A percentile compares a stretch with the other conserved stretches of the same genome.
Conservation (phyloP, 2,797 vertebrate species). For the Rhincodon typus region DNA sequence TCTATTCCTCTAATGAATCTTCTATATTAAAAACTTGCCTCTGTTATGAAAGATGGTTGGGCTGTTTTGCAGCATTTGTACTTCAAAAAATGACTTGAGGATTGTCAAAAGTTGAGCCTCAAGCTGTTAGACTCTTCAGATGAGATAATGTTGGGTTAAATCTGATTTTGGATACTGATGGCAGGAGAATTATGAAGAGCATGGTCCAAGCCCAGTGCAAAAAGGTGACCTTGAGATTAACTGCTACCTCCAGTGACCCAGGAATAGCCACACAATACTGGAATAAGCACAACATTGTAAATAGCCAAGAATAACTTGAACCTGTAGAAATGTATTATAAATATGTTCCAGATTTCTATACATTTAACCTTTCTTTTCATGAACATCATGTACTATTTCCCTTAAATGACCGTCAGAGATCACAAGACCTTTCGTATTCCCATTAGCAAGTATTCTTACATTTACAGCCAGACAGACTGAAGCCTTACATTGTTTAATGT, state of each 20-base stretch:
- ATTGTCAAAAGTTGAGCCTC: not conserved
- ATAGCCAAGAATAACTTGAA: not conserved
- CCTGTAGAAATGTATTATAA: not conserved
- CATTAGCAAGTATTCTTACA: not conserved
- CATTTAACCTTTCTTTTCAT: not conserved
- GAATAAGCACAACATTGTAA: not conserved
- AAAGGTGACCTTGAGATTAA: not conserved
- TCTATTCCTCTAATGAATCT: no score
- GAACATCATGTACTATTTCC: not conserved
- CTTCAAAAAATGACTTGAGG: not conserved
- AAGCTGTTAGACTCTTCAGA: not conserved
- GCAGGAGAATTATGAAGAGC: not conserved
- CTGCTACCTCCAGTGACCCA: not conserved
- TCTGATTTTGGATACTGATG: not conserved
- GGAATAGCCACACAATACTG: not conserved
- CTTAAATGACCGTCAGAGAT: not conserved
- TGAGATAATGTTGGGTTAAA: not conserved
- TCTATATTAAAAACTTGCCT: not conserved
- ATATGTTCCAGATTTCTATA: not conserved
- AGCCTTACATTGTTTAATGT: not conserved
- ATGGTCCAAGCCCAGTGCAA: not conserved
- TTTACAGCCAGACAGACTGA: not conserved
- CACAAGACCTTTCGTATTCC: not conserved
- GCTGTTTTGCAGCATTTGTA: not conserved
- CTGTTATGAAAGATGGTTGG: not conserved